Evolutionary conservation across 2,113 vertebrate species (phyloP).

Genomic region (Psephotus haematonotus): DNA sequence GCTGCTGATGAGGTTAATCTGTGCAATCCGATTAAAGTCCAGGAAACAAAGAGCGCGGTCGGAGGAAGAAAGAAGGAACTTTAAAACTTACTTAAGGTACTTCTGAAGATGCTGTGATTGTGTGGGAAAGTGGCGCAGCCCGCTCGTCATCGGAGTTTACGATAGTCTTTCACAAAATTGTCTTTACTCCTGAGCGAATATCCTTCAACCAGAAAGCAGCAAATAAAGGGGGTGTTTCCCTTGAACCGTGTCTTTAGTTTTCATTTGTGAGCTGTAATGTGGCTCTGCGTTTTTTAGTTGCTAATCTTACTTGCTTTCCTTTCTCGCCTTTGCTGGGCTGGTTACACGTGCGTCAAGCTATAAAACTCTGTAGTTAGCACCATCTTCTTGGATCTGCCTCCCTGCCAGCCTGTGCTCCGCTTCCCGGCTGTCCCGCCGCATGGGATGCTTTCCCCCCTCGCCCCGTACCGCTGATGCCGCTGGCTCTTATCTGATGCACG

Average conservation of each 20-base stretch:
- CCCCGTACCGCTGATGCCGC: background rate
- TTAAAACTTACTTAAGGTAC: background rate
- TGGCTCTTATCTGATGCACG: background rate
- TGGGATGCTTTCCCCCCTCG: background rate
- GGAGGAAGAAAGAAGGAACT: background rate
- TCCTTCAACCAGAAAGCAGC: background rate
- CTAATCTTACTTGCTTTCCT: background rate
- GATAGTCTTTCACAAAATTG: rapidly evolving
- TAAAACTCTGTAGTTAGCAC: background rate
- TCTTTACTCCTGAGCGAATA: background rate
- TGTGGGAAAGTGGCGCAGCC: background rate
- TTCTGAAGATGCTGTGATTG: background rate
- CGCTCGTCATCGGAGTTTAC: background rate
- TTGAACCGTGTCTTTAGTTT: background rate
- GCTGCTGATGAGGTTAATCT: background rate
- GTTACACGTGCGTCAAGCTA: background rate
- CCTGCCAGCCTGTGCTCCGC: background rate
- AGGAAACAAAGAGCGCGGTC: background rate
- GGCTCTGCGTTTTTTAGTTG: background rate
- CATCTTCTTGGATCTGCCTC: background rate
- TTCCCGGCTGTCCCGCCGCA: rapidly evolving
- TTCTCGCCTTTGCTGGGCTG: background rate
- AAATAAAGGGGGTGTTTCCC: background rate
- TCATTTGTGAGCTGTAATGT: background rate
- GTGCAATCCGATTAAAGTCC: background rate